Base-by-base conservation (phyloP, 2,797 vertebrate genomes). In the Myotis planiceps region DNA sequence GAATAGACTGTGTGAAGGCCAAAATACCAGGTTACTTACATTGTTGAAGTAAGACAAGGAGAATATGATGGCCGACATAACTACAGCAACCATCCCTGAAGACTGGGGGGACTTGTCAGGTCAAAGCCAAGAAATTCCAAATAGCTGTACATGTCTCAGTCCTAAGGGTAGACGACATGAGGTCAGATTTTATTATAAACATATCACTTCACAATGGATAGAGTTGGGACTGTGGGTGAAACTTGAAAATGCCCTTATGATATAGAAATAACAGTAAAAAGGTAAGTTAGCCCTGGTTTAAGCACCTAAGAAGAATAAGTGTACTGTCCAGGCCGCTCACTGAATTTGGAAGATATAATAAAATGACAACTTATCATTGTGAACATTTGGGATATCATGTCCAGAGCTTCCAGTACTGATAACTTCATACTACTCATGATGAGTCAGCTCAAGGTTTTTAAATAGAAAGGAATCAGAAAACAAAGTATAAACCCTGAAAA, bases 101-200 rank as follows among this genome's bases (percentile, higher is more conserved):
- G 92, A 94, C 47, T 51, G 58, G 42, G 32, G 65, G 91, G 65
- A 92, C 69, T 82, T 83, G 66, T 68, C 75, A 92, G 85, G 78
- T 86, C 51, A 94, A 90, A 87, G 71, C 23, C 90, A 89, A 75
- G 68, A 86, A 84, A 72, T 85, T 95, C 82, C 92, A 95, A 60
- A 45, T 27, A 63, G 76, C 34, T 92, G 69, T 34, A 42, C 55
- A 42, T 42, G 81, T 51, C 71, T 94, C 71, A 63, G 80, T 96
- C 92, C 95, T 95, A 84, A 85, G 74, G 86, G 60, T 2, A 95
- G 82, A 95, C 25, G 94, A 96, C 18, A 95, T 34, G 60, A 95
- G 39, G 53, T 74, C 29, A 34, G 66, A 60, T 47, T 88, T 85
- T 55, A 88, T 86, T 84, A 42, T 82, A 88, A 91, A 87, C 92